Evolutionary conservation across 1,140 invertebrate genomes (phyloP).

Genomic region (Drosophila pandora): DNA sequence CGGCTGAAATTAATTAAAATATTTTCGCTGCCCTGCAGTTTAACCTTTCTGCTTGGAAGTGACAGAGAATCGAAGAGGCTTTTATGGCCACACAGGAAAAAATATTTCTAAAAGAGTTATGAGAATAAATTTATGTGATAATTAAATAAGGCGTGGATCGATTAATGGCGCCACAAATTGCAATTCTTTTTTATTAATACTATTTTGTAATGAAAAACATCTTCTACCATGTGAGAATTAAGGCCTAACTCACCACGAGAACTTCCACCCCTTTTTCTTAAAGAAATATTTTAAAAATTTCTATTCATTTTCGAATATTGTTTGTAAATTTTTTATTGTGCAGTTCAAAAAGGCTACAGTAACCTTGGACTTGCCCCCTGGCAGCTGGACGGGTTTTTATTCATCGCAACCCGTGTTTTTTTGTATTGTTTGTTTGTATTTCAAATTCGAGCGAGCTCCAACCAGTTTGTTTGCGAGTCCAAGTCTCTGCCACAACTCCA

Average conservation of each 20-base stretch:
- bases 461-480: constrained; percentile 62
- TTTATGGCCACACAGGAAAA: neutral
- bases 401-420: constrained; percentile 25
- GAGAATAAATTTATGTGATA: too few species aligned
- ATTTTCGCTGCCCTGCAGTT: constrained; percentile 54
- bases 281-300: neutral
- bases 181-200: too few species aligned
- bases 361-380: constrained; percentile 73
- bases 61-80: constrained; percentile 23
- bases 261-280: too few species aligned
- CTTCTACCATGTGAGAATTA: too few species aligned
- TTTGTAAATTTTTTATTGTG: neutral
- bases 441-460: constrained; percentile 49
- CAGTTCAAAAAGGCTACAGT: constrained; percentile 22
- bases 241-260: too few species aligned
- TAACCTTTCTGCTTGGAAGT: constrained; percentile 49
- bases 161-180: too few species aligned
- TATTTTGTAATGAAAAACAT: too few species aligned
- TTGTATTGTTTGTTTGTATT: constrained; percentile 51
- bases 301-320: neutral
- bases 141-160: too few species aligned
- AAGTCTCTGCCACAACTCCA: constrained; percentile 42
- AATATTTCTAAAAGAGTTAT: neutral
- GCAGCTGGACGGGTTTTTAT: constrained; percentile 23
- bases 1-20: constrained; percentile 72